Evolutionary conservation across 2,888 invertebrate species (phyloP), one percentile per base, ranked within the genome.

Genomic region (Steinernema scapterisci): DNA sequence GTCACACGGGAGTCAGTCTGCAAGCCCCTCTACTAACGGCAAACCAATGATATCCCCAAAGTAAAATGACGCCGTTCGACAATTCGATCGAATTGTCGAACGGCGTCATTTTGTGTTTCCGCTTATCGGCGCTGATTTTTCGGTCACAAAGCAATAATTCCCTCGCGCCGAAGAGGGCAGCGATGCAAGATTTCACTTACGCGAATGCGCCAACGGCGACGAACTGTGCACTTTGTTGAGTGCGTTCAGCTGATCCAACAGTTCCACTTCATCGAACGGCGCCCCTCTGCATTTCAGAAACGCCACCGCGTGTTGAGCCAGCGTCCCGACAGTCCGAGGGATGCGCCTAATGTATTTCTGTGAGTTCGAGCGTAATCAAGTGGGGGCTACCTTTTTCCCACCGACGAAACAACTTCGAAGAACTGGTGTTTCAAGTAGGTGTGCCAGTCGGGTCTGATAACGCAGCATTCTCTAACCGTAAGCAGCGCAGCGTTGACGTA

Each of bases 401-500:
- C 27, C 63, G 63, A 27, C 38, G 31, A 63, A 31, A 63, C 63
- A 2, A 27, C 27, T 63, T 63, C 63, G 63, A 63, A 63, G 31
- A 63, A 63, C 13, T 11, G 63, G 6, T 31, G 63, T 31, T 63
- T 63, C 16, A 63, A 31, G 13, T 31, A 27, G 27, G 16, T 16
- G 27, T 16, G 9, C 63, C 31, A 31, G 25, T 31, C 63, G 27
- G 21, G 1, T 16, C 25, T 63, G 63, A 63, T 63, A 63, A 7
- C 31, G 63, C 63, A 63, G 27, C 63, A 63, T 7, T 63, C 6
- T 2, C 3, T 31, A 16, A 63, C 63, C 16, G 27, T 27, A 25
- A 31, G 23, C 63, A 63, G 63, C 31, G 63, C 63, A 6, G 63
- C 63, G 63, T 63, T 63, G 27, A 63, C 63, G 63, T 63, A 63